Percentiles rank a stretch among this genome's conserved stretches.
These are phyloP conservation scores for Turdus rufiventris DNA, from an alignment of 2,113 vertebrate species.

Conservation along the genomic window DNA sequence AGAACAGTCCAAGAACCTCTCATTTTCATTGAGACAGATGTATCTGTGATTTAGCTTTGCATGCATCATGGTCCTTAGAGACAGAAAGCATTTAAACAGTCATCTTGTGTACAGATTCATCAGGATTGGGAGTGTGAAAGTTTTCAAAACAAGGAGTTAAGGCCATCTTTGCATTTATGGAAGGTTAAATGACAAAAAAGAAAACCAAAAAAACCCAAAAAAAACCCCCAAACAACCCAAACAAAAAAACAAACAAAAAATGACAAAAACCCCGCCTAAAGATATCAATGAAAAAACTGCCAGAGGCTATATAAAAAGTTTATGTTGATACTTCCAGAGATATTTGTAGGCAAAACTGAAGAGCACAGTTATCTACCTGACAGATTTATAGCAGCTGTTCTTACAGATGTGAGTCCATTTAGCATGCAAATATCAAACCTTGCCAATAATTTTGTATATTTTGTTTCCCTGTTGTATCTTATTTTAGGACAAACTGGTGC, in stretches of 20 bases:
- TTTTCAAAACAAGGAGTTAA: background rate
- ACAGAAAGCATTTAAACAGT: background rate
- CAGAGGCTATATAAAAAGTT: background rate
- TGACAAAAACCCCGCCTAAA: background rate
- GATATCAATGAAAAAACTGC: background rate
- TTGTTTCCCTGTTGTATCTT: constrained; percentile 1
- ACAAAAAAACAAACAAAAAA: too few relatives aligned
- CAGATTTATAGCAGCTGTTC: background rate
- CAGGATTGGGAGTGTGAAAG: background rate
- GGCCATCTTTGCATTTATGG: background rate
- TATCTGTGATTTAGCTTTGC: background rate
- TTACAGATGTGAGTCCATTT: background rate
- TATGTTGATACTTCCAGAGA: background rate
- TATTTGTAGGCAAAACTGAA: background rate
- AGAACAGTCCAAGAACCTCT: background rate
- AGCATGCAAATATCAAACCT: background rate
- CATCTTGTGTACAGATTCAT: background rate
- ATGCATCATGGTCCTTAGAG: background rate
- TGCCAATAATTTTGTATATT: background rate
- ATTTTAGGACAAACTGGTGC: constrained; percentile 90
- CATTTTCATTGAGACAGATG: background rate
- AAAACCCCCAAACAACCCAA: too few relatives aligned
- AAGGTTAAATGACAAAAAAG: background rate
- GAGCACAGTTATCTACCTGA: background rate
- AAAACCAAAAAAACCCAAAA: too few relatives aligned